Conservation (phyloP, 2,113 vertebrate species). For the Nipponia nippon region DNA sequence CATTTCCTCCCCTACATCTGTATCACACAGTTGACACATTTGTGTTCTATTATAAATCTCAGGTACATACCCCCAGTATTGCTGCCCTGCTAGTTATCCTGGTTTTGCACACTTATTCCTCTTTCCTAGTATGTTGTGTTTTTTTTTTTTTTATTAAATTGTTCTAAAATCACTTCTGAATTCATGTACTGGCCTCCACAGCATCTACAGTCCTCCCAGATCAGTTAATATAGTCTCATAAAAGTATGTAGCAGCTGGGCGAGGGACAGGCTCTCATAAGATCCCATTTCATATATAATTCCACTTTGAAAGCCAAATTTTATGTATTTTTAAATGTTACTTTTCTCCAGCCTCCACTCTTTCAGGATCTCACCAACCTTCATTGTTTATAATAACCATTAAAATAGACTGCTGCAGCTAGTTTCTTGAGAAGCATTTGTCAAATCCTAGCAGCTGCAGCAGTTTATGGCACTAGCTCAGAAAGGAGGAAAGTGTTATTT, state of each 20-base stretch:
- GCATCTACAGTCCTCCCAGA: not conserved
- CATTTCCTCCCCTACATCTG: not conserved
- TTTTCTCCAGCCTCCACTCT: not conserved
- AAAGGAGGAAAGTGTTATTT: not conserved
- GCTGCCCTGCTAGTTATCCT: not conserved
- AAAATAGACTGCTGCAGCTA: not conserved
- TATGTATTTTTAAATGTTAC: not conserved
- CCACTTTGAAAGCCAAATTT: not conserved
- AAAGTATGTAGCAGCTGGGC: not conserved
- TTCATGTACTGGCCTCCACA: not conserved
- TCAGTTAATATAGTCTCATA: fast-evolving
- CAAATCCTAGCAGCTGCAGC: not conserved
- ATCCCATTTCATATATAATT: not conserved
- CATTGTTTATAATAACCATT: not conserved
- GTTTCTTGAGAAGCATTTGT: not conserved
- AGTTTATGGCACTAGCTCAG: not conserved
- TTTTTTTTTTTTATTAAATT: not conserved
- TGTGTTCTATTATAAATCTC: not conserved
- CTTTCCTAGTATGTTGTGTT: not conserved
- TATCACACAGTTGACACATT: not conserved
- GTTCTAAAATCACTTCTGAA: not conserved
- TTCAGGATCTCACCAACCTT: not conserved
- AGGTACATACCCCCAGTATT: not conserved
- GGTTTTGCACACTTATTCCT: not conserved
- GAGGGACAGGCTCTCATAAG: not conserved